A percentile compares a stretch with the other conserved stretches of the same genome.
Evolutionary conservation across 1,140 invertebrate species (phyloP).

Genomic region (Magallana ariakensis): DNA sequence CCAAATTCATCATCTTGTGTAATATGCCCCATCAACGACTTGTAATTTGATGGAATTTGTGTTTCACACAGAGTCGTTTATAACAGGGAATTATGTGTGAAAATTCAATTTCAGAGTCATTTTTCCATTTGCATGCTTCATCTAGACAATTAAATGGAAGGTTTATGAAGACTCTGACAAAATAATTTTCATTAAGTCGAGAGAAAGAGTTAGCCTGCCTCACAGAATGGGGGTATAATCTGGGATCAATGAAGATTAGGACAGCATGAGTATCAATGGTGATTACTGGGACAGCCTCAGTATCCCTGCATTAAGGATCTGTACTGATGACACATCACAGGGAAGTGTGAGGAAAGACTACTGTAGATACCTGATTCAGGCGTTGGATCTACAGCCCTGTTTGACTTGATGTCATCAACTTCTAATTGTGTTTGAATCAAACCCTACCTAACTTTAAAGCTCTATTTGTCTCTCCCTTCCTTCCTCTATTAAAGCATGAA

Average conservation of each 20-base stretch:
- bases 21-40: not conserved
- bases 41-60: not conserved
- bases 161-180: slow-evolving; percentile 26
- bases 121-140: slow-evolving; percentile 29
- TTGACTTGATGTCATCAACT: too few species aligned
- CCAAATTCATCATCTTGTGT: slow-evolving; percentile 15
- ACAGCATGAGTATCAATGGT: not conserved
- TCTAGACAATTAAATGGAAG: slow-evolving; percentile 29
- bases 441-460: too few species aligned
- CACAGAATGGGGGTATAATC: not conserved
- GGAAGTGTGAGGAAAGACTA: not conserved
- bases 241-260: slow-evolving; percentile 24
- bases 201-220: not conserved
- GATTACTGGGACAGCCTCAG: not conserved
- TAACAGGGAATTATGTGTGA: slow-evolving; percentile 8
- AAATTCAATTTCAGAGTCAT: slow-evolving; percentile 32
- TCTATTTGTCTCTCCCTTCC: too few species aligned
- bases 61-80: slow-evolving; percentile 13
- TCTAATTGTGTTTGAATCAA: too few species aligned
- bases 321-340: not conserved
- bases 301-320: not conserved
- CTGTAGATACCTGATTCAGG: too few species aligned
- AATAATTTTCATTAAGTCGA: slow-evolving; percentile 27
- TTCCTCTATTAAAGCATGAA: too few species aligned
- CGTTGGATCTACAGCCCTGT: too few species aligned